Conservation (phyloP, 2,888 invertebrate genomes). For the Erynnis tages region DNA sequence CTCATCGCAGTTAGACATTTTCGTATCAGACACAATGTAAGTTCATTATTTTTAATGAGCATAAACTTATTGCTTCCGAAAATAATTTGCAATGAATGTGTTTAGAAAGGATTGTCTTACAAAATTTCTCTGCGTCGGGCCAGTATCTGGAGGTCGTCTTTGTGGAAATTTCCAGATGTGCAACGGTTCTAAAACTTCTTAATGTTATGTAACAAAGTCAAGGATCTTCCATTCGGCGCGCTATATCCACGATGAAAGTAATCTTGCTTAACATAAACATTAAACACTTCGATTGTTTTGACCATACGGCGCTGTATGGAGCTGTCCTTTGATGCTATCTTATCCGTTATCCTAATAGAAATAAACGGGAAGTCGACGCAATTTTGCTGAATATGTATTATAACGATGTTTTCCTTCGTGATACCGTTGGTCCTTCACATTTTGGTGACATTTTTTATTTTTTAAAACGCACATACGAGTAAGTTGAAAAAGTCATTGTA, state of each 20-base stretch:
- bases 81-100: background rate
- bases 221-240: slow-evolving; percentile 27
- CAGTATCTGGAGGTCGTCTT: background rate
- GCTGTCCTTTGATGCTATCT: too few relatives aligned
- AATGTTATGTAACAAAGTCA: slow-evolving; percentile 28
- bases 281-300: background rate
- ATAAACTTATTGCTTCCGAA: background rate
- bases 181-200: slow-evolving; percentile 5
- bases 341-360: too few relatives aligned
- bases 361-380: too few relatives aligned
- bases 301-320: too few relatives aligned
- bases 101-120: background rate
- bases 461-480: too few relatives aligned
- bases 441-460: too few relatives aligned
- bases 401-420: too few relatives aligned
- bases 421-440: too few relatives aligned
- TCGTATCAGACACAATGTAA: too few relatives aligned
- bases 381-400: too few relatives aligned
- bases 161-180: slow-evolving; percentile 15
- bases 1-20: too few relatives aligned
- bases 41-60: background rate
- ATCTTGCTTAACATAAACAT: slow-evolving; percentile 14
- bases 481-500: too few relatives aligned
- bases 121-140: slow-evolving; percentile 8
- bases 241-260: slow-evolving; percentile 9